Conservation (phyloP, 2,113 vertebrate species). For the Acanthisitta chloris region DNA sequence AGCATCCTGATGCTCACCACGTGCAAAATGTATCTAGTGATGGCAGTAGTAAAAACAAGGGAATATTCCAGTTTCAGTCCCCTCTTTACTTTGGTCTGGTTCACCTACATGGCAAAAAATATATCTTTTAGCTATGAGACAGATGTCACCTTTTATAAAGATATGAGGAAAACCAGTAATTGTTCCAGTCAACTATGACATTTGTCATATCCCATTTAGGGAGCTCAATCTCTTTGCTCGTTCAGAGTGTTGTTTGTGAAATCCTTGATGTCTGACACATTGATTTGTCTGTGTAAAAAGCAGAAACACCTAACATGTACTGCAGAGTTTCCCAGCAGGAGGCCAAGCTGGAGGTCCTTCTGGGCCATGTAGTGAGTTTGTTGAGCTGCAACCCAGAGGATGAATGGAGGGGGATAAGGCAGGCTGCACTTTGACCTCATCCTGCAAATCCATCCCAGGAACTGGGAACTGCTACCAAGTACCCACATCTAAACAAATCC, state of each 20-base stretch:
- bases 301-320: not conserved
- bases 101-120: not conserved
- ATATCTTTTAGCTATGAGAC: not conserved
- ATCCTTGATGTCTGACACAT: constrained; percentile 5
- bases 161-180: not conserved
- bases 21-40: not conserved
- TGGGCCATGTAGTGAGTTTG: not conserved
- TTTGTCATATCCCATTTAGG: constrained; percentile 26
- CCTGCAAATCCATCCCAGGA: not conserved
- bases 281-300: constrained; percentile 25
- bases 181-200: not conserved
- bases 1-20: not conserved
- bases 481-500: not conserved
- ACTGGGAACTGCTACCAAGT: not conserved
- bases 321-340: not conserved
- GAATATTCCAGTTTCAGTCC: not conserved
- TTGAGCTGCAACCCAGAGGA: not conserved
- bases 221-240: not conserved
- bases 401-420: fast-evolving
- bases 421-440: not conserved
- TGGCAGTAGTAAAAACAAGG: not conserved
- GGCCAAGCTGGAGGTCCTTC: not conserved
- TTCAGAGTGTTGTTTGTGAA: constrained; percentile 16
- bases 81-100: not conserved
- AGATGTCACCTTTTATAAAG: constrained; percentile 3